phyloP scores from a whole-genome alignment of 2,888 invertebrate species.

The Listrodromus nycthemerus region DNA sequence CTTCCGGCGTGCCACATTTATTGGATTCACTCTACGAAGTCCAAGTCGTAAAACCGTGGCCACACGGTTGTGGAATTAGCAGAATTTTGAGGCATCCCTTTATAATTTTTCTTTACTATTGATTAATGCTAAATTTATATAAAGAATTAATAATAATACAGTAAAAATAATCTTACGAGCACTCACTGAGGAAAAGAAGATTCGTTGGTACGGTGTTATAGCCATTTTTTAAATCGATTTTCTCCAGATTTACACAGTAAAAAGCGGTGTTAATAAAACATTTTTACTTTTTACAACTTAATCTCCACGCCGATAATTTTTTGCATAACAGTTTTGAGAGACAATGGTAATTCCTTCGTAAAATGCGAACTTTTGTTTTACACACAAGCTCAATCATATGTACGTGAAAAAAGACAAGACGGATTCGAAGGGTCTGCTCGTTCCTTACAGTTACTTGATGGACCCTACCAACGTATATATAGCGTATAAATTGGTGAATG shows the following conservation, averaged over 20 bases:
- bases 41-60: background rate
- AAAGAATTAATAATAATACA: background rate
- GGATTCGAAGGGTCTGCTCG: background rate
- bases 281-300: no score
- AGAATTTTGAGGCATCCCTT: background rate
- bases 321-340: no score
- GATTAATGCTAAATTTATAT: background rate
- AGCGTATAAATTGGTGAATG: background rate
- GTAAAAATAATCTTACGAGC: no score
- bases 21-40: background rate
- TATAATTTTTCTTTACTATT: background rate
- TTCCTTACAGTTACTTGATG: background rate
- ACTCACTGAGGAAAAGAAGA: no score
- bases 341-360: background rate
- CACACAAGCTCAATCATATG: background rate
- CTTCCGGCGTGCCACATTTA: background rate
- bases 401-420: background rate
- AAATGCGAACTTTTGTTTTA: background rate
- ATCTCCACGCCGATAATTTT: no score
- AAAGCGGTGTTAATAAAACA: no score
- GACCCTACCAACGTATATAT: background rate
- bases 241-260: no score
- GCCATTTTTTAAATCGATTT: no score
- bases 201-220: no score
- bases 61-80: background rate